These are phyloP conservation scores for Minunthozetes semirufus DNA, from an alignment of 2,888 invertebrate species.

Conservation along the genomic window DNA sequence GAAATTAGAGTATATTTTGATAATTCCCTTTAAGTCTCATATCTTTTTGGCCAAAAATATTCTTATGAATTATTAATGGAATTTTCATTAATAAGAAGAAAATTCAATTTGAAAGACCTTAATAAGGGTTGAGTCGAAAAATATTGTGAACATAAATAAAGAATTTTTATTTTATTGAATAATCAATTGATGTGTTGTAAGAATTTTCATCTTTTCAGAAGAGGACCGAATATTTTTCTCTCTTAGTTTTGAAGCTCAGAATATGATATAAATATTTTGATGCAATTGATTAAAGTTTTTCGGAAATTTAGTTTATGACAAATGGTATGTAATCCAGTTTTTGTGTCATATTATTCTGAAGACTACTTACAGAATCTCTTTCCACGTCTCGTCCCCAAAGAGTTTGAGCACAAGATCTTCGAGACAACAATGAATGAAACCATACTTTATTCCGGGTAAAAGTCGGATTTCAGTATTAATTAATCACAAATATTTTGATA, in stretches of 20 bases:
- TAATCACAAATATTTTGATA: background rate
- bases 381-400: conserved; percentile 43
- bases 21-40: too few relatives aligned
- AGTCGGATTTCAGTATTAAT: background rate
- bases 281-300: too few relatives aligned
- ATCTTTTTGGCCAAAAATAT: background rate
- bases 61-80: background rate
- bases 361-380: conserved; percentile 42
- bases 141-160: background rate
- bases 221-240: too few relatives aligned
- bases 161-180: background rate
- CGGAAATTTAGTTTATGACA: too few relatives aligned
- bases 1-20: too few relatives aligned
- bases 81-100: background rate
- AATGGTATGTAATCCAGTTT: too few relatives aligned
- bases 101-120: background rate
- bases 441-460: conserved; percentile 40
- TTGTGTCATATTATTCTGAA: background rate
- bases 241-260: too few relatives aligned
- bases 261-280: too few relatives aligned
- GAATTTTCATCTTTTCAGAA: background rate
- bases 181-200: background rate
- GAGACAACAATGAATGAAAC: conserved; percentile 43
- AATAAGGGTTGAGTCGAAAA: background rate
- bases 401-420: conserved; percentile 43